Percentiles rank a stretch among this genome's conserved stretches.
Evolutionary conservation across 2,113 vertebrate genomes (phyloP).

Genomic region (Leptobrachium leishanense): DNA sequence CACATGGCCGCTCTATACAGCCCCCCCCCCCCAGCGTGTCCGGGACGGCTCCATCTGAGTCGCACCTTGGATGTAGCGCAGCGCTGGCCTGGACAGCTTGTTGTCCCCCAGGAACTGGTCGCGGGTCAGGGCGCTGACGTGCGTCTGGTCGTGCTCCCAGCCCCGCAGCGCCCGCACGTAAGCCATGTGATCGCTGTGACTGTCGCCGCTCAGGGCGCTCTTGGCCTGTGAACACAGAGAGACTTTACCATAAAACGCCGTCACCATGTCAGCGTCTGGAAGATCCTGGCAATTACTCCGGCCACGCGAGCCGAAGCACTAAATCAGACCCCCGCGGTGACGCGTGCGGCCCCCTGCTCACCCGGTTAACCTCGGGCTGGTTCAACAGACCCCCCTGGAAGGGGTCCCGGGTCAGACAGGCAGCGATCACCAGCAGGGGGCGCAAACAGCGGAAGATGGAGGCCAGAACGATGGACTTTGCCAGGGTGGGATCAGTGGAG

Average conservation of each 20-base stretch:
- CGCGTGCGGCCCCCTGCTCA: too few species aligned
- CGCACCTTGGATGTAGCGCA: slow-evolving; percentile 90
- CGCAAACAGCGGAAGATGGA: slow-evolving; percentile 87
- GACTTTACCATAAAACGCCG: too few species aligned
- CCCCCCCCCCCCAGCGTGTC: too few species aligned
- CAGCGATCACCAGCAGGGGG: slow-evolving; percentile 83
- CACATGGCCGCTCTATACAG: too few species aligned
- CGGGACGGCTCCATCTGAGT: too few species aligned
- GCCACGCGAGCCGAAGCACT: too few species aligned
- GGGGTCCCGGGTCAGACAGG: slow-evolving; percentile 92
- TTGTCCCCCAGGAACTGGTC: slow-evolving; percentile 78
- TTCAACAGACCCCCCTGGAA: slow-evolving; percentile 93
- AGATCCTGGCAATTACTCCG: too few species aligned
- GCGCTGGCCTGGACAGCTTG: slow-evolving; percentile 75
- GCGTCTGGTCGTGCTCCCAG: slow-evolving; percentile 78
- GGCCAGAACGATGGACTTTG: slow-evolving; percentile 87
- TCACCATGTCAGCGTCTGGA: too few species aligned
- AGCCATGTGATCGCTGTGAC: slow-evolving; percentile 85
- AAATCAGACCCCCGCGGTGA: too few species aligned
- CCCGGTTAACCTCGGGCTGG: slow-evolving; percentile 79
- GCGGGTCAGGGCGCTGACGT: slow-evolving; percentile 66
- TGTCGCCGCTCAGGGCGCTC: slow-evolving; percentile 74
- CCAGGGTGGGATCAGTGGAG: slow-evolving; percentile 90
- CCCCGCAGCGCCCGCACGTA: slow-evolving; percentile 79
- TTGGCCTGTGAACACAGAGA: slow-evolving; percentile 73